Percentiles rank a stretch among this genome's conserved stretches.
Conservation (phyloP, 2,888 invertebrate genomes). For the Sisyra terminalis region DNA sequence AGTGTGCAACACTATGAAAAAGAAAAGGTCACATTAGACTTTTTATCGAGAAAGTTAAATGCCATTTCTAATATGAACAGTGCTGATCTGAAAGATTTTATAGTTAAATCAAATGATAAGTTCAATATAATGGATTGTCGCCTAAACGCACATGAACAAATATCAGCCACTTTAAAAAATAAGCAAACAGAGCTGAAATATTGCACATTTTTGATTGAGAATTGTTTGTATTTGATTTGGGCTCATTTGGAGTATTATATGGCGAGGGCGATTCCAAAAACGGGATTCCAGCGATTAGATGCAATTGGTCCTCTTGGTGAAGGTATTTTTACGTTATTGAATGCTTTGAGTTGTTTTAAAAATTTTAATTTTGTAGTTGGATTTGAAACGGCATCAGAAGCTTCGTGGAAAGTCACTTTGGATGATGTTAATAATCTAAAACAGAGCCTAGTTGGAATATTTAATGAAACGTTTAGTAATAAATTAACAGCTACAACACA, state of each 20-base stretch:
- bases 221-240: slow-evolving; percentile 60
- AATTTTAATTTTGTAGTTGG: too few relatives aligned
- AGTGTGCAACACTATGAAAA: slow-evolving; percentile 36
- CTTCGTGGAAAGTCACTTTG: slow-evolving; percentile 37
- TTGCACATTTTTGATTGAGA: slow-evolving; percentile 49
- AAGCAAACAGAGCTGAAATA: slow-evolving; percentile 42
- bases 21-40: slow-evolving; percentile 30
- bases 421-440: slow-evolving; percentile 50
- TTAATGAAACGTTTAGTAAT: slow-evolving; percentile 64
- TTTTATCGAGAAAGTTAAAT: slow-evolving; percentile 29
- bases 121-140: slow-evolving; percentile 19
- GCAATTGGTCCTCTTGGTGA: neutral
- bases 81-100: slow-evolving; percentile 36
- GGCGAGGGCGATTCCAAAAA: slow-evolving; percentile 36
- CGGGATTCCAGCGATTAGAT: slow-evolving; percentile 17
- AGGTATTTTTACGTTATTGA: neutral
- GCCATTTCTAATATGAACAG: slow-evolving; percentile 34
- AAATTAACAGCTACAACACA: slow-evolving; percentile 52
- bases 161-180: slow-evolving; percentile 33
- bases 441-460: slow-evolving; percentile 51
- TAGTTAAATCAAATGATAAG: slow-evolving; percentile 20
- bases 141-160: slow-evolving; percentile 26
- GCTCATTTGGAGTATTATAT: slow-evolving; percentile 57
- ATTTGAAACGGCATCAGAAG: slow-evolving; percentile 28
- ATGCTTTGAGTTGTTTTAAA: too few relatives aligned